Percentiles rank a stretch among this genome's conserved stretches.
These are phyloP conservation scores for Hartigia nigra DNA, from an alignment of 2,888 invertebrate species.

Conservation along the genomic window DNA sequence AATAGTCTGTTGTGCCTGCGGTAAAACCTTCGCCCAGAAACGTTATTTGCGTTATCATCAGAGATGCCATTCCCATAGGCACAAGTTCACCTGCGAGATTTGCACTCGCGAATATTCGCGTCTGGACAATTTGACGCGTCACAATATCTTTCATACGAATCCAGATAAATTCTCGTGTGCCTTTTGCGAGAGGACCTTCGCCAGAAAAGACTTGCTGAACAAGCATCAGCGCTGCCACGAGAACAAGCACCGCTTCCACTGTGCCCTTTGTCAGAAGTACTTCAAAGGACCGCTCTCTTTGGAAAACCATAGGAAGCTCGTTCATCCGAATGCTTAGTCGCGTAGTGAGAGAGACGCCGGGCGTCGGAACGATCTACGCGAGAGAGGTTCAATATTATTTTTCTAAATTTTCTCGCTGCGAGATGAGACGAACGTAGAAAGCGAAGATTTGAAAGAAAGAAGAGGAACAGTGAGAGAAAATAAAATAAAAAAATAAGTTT, in stretches of 20 bases:
- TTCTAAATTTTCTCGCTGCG: background rate
- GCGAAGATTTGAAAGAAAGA: background rate
- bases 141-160: slow-evolving; percentile 58
- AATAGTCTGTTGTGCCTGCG: slow-evolving; percentile 56
- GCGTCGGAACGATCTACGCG: background rate
- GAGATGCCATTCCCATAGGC: slow-evolving; percentile 53
- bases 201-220: slow-evolving; percentile 58
- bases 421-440: background rate
- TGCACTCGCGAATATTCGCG: slow-evolving; percentile 58
- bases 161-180: slow-evolving; percentile 58
- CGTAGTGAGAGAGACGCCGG: background rate
- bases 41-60: slow-evolving; percentile 58
- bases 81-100: slow-evolving; percentile 56
- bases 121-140: slow-evolving; percentile 57
- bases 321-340: slow-evolving; percentile 23
- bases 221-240: slow-evolving; percentile 60
- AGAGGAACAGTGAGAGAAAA: background rate
- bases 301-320: slow-evolving; percentile 47
- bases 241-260: slow-evolving; percentile 52
- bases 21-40: slow-evolving; percentile 55
- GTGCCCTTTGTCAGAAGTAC: slow-evolving; percentile 52
- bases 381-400: background rate
- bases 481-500: background rate
- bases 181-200: slow-evolving; percentile 56
- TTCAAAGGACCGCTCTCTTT: slow-evolving; percentile 53